These are phyloP conservation scores for Theocolax elegans DNA, from an alignment of 1,140 invertebrate species.

Conservation along the genomic window DNA sequence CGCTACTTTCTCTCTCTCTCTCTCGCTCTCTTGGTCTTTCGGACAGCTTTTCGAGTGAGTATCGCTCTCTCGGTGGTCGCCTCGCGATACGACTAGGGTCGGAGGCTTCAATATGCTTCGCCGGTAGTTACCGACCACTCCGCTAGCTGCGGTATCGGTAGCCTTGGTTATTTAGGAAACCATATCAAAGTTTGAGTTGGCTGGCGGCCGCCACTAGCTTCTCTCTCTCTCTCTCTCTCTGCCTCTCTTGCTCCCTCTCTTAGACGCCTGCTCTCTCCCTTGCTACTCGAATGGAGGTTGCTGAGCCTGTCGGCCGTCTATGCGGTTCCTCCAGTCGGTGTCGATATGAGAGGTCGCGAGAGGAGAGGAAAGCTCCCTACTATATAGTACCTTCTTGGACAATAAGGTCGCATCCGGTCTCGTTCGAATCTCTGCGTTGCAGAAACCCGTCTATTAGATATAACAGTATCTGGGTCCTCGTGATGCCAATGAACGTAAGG, in stretches of 20 bases:
- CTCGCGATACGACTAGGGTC: background rate
- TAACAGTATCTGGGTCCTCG: conserved; percentile 16
- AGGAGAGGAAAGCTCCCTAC: no score
- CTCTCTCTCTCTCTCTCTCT: conserved; percentile 49
- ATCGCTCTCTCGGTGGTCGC: background rate
- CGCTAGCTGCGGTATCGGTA: conserved; percentile 56
- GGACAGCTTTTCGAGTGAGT: no score
- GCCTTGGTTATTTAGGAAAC: conserved; percentile 66
- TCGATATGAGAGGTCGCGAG: conserved; percentile 41
- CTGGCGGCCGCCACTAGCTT: conserved; percentile 53
- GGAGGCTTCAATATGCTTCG: conserved; percentile 63
- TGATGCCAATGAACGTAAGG: no score
- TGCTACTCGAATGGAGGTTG: no score
- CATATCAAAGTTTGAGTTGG: conserved; percentile 65
- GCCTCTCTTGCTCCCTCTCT: background rate
- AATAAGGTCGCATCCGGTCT: conserved; percentile 54
- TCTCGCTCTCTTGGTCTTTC: background rate
- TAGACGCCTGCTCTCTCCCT: background rate
- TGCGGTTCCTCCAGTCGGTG: conserved; percentile 4
- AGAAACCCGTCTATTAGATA: conserved; percentile 10
- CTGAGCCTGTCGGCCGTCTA: conserved; percentile 1
- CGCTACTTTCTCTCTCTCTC: background rate
- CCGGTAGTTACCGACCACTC: conserved; percentile 62
- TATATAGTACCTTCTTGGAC: conserved; percentile 49
- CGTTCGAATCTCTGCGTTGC: conserved; percentile 11